Evolutionary conservation across 23 tunicate genomes (phyloP).

Genomic region (Styela clava): DNA sequence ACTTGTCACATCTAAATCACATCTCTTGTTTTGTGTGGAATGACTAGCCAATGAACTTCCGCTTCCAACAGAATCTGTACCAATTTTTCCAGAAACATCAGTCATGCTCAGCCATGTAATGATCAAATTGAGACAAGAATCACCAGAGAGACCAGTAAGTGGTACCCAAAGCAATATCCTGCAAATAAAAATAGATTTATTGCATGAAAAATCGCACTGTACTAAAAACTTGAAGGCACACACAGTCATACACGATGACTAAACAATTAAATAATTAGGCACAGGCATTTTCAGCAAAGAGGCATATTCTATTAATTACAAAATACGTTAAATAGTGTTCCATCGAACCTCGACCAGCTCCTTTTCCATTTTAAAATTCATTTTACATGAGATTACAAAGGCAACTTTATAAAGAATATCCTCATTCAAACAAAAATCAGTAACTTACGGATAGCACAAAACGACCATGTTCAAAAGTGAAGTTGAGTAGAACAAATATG

Average conservation of each 20-base stretch:
- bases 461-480: slow-evolving; percentile 36
- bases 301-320: no score
- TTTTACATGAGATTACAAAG: no score
- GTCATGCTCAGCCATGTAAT: slow-evolving; percentile 7
- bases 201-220: no score
- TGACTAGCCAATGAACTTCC: neutral
- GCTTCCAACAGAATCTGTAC: neutral
- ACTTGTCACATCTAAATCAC: neutral
- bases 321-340: no score
- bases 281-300: no score
- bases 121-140: slow-evolving; percentile 26
- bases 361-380: no score
- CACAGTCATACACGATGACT: no score
- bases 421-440: no score
- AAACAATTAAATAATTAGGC: no score
- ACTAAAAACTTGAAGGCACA: no score
- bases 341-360: no score
- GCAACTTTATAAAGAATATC: no score
- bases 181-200: neutral
- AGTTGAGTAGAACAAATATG: slow-evolving; percentile 12
- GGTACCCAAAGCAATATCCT: slow-evolving; percentile 51
- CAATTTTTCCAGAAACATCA: neutral
- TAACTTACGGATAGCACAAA: slow-evolving; percentile 67
- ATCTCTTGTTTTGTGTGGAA: neutral
- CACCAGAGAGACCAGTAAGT: slow-evolving; percentile 20